Percentiles rank a stretch among this genome's conserved stretches.
Evolutionary conservation across 2,888 invertebrate genomes (phyloP).

Genomic region (Leptogaster cylindrica): DNA sequence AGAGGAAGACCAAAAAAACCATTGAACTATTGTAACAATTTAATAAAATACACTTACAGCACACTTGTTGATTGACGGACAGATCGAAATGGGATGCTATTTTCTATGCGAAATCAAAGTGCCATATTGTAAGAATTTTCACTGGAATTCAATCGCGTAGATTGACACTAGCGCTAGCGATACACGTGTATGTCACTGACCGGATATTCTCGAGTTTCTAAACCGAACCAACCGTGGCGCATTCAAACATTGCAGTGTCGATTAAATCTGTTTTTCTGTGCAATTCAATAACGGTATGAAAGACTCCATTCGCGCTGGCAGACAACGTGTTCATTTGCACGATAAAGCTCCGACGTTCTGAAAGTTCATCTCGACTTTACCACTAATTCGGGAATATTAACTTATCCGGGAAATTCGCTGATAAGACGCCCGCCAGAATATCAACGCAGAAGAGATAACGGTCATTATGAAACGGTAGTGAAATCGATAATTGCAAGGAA

Average conservation of each 20-base stretch:
- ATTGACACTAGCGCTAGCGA: not conserved
- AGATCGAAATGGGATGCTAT: not conserved
- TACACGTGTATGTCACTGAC: slow-evolving; percentile 16
- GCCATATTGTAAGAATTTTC: slow-evolving; percentile 14
- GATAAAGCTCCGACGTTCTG: no score
- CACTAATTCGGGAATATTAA: no score
- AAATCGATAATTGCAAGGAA: slow-evolving; percentile 1
- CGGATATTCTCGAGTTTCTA: no score
- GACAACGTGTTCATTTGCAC: no score
- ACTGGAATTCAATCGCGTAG: not conserved
- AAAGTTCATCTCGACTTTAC: no score
- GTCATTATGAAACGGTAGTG: not conserved
- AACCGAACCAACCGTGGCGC: no score
- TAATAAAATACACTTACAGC: slow-evolving; percentile 34
- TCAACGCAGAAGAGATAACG: slow-evolving; percentile 7
- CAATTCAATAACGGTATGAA: no score
- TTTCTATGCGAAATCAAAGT: slow-evolving; percentile 3
- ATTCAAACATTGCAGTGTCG: no score
- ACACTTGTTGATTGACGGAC: slow-evolving; percentile 31
- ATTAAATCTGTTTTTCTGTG: no score
- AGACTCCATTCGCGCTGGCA: no score
- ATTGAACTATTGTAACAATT: slow-evolving; percentile 1
- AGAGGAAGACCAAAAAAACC: not conserved
- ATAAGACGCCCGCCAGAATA: not conserved
- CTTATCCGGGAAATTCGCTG: no score